phyloP scores from a whole-genome alignment of 2,797 vertebrate genomes.

The Agapornis canus region DNA sequence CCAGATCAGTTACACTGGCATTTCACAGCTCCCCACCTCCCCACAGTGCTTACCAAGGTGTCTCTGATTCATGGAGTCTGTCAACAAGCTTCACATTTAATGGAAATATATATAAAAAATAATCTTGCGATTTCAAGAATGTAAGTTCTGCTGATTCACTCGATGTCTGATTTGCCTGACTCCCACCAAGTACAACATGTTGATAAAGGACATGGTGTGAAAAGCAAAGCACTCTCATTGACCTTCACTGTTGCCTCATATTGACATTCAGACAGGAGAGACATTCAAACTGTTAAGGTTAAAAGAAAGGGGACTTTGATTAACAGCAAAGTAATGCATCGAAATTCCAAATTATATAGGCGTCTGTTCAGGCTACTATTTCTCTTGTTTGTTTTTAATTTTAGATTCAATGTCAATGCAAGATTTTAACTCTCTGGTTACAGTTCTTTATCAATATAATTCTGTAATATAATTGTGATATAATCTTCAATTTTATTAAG shows the following conservation, averaged over 20 bases:
- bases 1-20: background rate
- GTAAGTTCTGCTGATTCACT: background rate
- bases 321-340: conserved; percentile 59
- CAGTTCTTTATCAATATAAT: background rate
- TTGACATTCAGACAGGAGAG: conserved; percentile 53
- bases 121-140: background rate
- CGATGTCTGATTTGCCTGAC: background rate
- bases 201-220: conserved; percentile 11
- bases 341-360: conserved; percentile 56
- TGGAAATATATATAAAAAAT: background rate
- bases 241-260: conserved; percentile 56
- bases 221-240: background rate
- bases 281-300: conserved; percentile 52
- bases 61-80: background rate
- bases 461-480: conserved; percentile 29
- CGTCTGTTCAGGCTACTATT: background rate
- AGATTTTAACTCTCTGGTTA: conserved; percentile 48
- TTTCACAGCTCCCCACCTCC: background rate
- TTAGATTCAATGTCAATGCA: conserved; percentile 35
- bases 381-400: conserved; percentile 61
- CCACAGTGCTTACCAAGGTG: background rate
- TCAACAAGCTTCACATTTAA: background rate
- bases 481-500: conserved; percentile 26
- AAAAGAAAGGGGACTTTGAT: conserved; percentile 66
- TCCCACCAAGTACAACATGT: background rate